Evolutionary conservation across 2,888 invertebrate species (phyloP).

Genomic region (Polylopha cassiicola): DNA sequence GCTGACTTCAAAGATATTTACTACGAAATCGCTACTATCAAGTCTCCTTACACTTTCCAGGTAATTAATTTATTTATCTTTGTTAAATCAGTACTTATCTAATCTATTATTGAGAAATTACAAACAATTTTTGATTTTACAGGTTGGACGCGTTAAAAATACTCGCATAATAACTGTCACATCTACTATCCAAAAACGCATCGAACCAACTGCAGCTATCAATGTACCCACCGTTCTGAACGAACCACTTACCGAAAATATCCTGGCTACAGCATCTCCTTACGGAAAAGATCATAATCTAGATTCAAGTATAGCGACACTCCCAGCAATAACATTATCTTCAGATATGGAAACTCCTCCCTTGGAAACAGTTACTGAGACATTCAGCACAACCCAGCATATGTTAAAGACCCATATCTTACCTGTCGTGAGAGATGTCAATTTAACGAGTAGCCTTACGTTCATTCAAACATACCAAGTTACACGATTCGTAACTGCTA

Average conservation of each 20-base stretch:
- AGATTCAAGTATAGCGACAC: conserved; percentile 88
- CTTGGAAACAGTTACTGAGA: conserved; percentile 91
- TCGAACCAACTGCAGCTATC: conserved; percentile 77
- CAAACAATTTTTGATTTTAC: conserved; percentile 35
- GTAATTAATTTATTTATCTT: conserved; percentile 74
- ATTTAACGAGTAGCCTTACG: conserved; percentile 86
- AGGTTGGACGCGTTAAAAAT: conserved; percentile 92
- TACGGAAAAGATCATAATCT: conserved; percentile 83
- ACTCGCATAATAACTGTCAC: conserved; percentile 93
- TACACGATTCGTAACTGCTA: conserved; percentile 91
- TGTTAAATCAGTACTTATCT: too few relatives aligned
- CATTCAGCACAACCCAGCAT: conserved; percentile 93
- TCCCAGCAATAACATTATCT: conserved; percentile 86
- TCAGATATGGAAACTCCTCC: conserved; percentile 90
- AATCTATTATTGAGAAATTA: conserved; percentile 10
- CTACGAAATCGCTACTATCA: conserved; percentile 93
- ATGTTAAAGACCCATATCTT: conserved; percentile 92
- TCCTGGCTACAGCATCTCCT: conserved; percentile 86
- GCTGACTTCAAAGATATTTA: conserved; percentile 90
- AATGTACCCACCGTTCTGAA: conserved; percentile 79
- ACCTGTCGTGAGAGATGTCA: conserved; percentile 85
- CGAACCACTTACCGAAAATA: conserved; percentile 91
- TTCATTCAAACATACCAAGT: conserved; percentile 93
- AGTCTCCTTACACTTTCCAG: conserved; percentile 93
- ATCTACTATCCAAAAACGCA: conserved; percentile 88